A percentile compares a stretch with the other conserved stretches of the same genome.
phyloP scores from a whole-genome alignment of 2,888 invertebrate species.

The Cheilosia vernalis region DNA sequence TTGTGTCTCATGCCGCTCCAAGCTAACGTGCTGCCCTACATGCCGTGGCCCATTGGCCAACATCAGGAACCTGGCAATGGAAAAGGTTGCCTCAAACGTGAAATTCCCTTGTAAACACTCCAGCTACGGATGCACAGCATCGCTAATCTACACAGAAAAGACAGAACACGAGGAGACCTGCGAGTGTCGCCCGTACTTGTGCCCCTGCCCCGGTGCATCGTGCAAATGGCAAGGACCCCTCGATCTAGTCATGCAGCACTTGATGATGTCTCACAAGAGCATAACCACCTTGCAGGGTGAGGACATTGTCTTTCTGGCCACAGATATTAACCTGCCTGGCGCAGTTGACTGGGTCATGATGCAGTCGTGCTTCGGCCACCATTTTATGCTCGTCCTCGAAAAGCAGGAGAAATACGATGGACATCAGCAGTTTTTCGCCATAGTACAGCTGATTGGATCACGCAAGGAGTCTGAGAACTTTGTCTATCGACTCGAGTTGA shows the following conservation, averaged over 20 bases:
- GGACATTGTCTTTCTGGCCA: conserved; percentile 99
- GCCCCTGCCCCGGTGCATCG: conserved; percentile 99
- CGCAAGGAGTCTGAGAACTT: conserved; percentile 99
- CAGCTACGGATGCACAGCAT: conserved; percentile 95
- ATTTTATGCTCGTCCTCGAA: conserved; percentile 99
- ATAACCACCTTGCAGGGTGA: conserved; percentile 99
- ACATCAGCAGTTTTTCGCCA: conserved; percentile 98
- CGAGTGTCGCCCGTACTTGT: conserved; percentile 98
- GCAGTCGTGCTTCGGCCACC: conserved; percentile 99
- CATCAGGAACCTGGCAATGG: conserved; percentile 99
- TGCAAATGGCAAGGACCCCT: conserved; percentile 99
- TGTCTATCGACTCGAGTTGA: conserved; percentile 97
- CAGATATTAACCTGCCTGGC: conserved; percentile 99
- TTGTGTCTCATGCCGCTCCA: conserved; percentile 98
- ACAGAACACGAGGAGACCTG: conserved; percentile 99
- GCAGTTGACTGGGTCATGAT: conserved; percentile 99
- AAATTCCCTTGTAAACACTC: conserved; percentile 99
- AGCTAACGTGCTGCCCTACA: conserved; percentile 98
- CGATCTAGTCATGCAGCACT: conserved; percentile 99
- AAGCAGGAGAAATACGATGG: conserved; percentile 99
- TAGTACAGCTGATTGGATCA: conserved; percentile 99
- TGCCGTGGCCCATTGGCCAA: conserved; percentile 98
- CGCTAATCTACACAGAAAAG: conserved; percentile 98
- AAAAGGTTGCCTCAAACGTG: conserved; percentile 99
- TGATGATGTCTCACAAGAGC: conserved; percentile 98